Evolutionary conservation across 2,113 vertebrate genomes (phyloP).

Genomic region (Lepisosteus osseus): DNA sequence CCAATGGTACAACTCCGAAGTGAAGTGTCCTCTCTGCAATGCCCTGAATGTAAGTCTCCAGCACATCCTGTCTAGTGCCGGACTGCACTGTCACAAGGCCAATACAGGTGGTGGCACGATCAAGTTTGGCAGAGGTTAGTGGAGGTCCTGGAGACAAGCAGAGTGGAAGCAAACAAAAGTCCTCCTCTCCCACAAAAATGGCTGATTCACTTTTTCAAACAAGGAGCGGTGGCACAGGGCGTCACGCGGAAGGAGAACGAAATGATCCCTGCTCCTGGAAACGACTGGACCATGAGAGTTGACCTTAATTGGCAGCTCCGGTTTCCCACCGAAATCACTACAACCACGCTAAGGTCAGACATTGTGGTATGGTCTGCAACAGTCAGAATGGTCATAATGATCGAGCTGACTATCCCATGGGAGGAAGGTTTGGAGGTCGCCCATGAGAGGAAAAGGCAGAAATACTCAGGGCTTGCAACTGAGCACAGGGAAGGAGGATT

Average conservation of each 20-base stretch:
- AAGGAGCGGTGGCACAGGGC: neutral
- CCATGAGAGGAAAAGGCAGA: neutral
- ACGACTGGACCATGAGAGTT: neutral
- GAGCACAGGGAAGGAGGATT: constrained; percentile 3
- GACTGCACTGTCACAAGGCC: neutral
- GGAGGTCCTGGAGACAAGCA: neutral
- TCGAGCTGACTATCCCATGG: constrained; percentile 2
- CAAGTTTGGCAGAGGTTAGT: constrained; percentile 7
- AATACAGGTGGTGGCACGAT: constrained; percentile 6
- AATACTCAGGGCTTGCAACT: constrained; percentile 13
- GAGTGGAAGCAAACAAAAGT: neutral
- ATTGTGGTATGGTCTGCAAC: neutral
- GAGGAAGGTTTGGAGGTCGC: constrained; percentile 1
- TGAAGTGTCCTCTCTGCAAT: neutral
- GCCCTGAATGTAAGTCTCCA: neutral
- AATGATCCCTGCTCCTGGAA: neutral
- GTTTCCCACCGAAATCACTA: neutral
- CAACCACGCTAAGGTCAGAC: neutral
- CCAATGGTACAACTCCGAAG: constrained; percentile 6
- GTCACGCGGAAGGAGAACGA: neutral
- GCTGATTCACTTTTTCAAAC: neutral
- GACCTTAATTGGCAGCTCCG: neutral
- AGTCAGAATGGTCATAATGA: neutral
- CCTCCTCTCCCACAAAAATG: neutral
- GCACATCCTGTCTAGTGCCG: neutral